Conservation (phyloP, 2,888 invertebrate species). For the Hyppa rectilinea region DNA sequence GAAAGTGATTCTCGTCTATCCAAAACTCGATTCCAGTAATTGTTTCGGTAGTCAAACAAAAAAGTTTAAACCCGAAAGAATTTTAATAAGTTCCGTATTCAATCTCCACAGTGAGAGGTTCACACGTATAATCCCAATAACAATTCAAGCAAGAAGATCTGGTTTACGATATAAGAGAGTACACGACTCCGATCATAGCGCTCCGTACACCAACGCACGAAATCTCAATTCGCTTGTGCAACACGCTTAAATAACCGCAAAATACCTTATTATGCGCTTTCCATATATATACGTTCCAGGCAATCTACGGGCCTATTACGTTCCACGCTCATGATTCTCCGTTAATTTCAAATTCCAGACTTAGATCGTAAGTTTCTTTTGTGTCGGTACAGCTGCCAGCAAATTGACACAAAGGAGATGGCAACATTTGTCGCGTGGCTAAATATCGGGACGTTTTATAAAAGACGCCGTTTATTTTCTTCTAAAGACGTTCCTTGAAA, state of each 20-base stretch:
- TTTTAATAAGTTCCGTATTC: slow-evolving; percentile 83
- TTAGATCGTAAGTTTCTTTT: slow-evolving; percentile 84
- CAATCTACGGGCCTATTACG: slow-evolving; percentile 87
- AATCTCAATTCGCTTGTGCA: slow-evolving; percentile 89
- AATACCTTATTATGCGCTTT: slow-evolving; percentile 90
- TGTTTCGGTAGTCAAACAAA: slow-evolving; percentile 47
- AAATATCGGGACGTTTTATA: slow-evolving; percentile 84
- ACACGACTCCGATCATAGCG: slow-evolving; percentile 82
- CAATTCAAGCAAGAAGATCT: slow-evolving; percentile 85
- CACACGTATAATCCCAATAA: slow-evolving; percentile 86
- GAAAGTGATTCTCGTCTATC: slow-evolving; percentile 26
- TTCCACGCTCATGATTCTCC: slow-evolving; percentile 84
- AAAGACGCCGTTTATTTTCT: slow-evolving; percentile 82
- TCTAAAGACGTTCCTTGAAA: slow-evolving; percentile 85
- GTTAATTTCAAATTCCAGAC: slow-evolving; percentile 86
- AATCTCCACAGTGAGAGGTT: slow-evolving; percentile 76
- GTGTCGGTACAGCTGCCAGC: slow-evolving; percentile 85
- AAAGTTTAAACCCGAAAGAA: slow-evolving; percentile 72
- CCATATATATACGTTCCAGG: slow-evolving; percentile 89
- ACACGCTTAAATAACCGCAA: slow-evolving; percentile 89
- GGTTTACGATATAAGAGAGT: slow-evolving; percentile 80
- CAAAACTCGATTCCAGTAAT: slow-evolving; percentile 22
- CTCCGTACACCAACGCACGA: slow-evolving; percentile 85
- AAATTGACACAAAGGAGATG: slow-evolving; percentile 84
- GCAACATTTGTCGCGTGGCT: slow-evolving; percentile 86